Conservation (phyloP, 2,888 invertebrate genomes). For the Buathra laborator region DNA sequence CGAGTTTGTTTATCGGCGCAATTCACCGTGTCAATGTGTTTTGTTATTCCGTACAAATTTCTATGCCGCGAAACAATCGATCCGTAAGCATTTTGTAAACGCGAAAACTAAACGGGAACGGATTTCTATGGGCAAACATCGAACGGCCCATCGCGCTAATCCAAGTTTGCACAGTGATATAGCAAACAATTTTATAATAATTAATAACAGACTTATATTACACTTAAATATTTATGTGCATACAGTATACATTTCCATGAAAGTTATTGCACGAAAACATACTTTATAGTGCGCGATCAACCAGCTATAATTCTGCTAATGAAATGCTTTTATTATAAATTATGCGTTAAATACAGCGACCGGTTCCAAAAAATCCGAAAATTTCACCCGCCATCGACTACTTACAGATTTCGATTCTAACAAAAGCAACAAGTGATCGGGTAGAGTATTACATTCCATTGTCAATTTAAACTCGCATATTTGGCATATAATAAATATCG, state of each 20-base stretch:
- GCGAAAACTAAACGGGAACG: background rate
- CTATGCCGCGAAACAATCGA: background rate
- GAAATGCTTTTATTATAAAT: background rate
- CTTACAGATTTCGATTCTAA: background rate
- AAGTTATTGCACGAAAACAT: background rate
- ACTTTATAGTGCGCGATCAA: background rate
- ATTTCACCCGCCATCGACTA: background rate
- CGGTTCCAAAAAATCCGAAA: background rate
- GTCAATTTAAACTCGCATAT: too few species aligned
- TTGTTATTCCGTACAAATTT: background rate
- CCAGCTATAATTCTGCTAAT: background rate
- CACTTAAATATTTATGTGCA: slow-evolving; percentile 1
- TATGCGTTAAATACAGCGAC: background rate
- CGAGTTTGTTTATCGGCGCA: background rate
- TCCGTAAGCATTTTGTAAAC: background rate
- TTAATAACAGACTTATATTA: background rate
- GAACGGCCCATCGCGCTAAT: background rate
- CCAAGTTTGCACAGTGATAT: slow-evolving; percentile 10
- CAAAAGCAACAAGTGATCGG: too few species aligned
- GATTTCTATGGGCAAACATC: slow-evolving; percentile 10
- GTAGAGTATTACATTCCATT: too few species aligned
- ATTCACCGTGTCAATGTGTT: slow-evolving; percentile 3
- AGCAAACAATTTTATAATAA: background rate
- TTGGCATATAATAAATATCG: too few species aligned
- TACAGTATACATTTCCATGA: slow-evolving; percentile 5